Evolutionary conservation across 2,797 vertebrate species (phyloP).

Genomic region (Esox masquinongy): DNA sequence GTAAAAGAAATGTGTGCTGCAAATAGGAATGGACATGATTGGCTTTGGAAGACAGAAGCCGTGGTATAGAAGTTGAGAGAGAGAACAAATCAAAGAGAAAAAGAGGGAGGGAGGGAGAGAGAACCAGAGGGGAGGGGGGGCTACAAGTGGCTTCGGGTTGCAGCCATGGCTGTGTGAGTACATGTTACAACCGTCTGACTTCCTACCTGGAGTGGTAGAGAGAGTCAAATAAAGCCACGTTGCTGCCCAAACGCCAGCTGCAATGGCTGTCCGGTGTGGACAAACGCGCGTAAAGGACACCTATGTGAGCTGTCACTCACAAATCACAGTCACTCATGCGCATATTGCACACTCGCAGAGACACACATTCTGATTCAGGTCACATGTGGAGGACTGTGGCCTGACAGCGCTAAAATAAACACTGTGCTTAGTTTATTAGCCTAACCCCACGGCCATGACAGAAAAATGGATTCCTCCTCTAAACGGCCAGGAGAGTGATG

Average conservation of each 20-base stretch:
- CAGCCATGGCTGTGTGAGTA: no score
- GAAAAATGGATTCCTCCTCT: neutral
- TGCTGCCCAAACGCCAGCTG: slow-evolving; percentile 26
- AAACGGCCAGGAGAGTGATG: neutral
- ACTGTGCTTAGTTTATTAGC: slow-evolving; percentile 8
- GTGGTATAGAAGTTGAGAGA: neutral
- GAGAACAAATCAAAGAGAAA: neutral
- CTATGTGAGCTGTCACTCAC: slow-evolving; percentile 17
- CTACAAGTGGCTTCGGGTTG: neutral
- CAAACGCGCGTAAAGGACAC: slow-evolving; percentile 22
- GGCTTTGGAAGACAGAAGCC: neutral
- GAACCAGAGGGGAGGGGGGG: neutral
- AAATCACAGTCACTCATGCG: neutral
- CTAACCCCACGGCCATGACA: slow-evolving; percentile 9
- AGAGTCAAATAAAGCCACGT: slow-evolving; percentile 25
- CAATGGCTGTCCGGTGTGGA: neutral
- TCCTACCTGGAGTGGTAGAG: neutral
- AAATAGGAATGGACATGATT: neutral
- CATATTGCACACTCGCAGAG: neutral
- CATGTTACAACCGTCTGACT: no score
- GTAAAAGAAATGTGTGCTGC: slow-evolving; percentile 6
- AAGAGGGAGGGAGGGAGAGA: no score
- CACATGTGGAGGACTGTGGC: slow-evolving; percentile 11
- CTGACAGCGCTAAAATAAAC: slow-evolving; percentile 21
- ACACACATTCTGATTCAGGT: slow-evolving; percentile 17